Evolutionary conservation across 2,797 vertebrate species (phyloP).

Genomic region (Manis pentadactyla): DNA sequence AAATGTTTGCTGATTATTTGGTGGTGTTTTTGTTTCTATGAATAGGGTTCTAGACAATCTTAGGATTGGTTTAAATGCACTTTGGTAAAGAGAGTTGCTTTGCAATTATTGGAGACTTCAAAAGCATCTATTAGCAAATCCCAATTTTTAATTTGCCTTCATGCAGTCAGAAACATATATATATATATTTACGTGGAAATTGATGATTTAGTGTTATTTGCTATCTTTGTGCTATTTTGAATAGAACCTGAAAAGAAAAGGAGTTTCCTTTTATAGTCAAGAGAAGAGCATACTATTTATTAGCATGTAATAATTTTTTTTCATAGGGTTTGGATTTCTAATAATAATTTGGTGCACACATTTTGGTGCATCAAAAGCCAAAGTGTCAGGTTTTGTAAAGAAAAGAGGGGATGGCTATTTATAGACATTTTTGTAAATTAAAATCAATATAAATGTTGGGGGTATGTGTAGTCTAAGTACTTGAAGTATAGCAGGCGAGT

Average conservation of each 20-base stretch:
- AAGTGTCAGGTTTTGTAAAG: slow-evolving; percentile 28
- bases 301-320: neutral
- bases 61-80: neutral
- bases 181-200: neutral
- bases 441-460: neutral
- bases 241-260: neutral
- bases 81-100: slow-evolving; percentile 16
- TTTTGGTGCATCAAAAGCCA: slow-evolving; percentile 25
- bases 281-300: neutral
- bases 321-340: slow-evolving; percentile 8
- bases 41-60: neutral
- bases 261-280: slow-evolving; percentile 39
- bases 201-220: neutral
- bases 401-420: neutral
- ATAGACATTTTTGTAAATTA: neutral
- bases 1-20: slow-evolving; percentile 35
- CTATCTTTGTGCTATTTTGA: slow-evolving; percentile 2
- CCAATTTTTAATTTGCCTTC: slow-evolving; percentile 15
- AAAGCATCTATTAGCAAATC: neutral
- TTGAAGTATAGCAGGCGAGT: slow-evolving; percentile 37
- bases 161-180: neutral
- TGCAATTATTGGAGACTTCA: neutral
- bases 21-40: neutral
- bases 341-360: neutral
- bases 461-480: neutral